Evolutionary conservation across 2,113 vertebrate genomes (phyloP).

Genomic region (Neolamprologus cancellatus): DNA sequence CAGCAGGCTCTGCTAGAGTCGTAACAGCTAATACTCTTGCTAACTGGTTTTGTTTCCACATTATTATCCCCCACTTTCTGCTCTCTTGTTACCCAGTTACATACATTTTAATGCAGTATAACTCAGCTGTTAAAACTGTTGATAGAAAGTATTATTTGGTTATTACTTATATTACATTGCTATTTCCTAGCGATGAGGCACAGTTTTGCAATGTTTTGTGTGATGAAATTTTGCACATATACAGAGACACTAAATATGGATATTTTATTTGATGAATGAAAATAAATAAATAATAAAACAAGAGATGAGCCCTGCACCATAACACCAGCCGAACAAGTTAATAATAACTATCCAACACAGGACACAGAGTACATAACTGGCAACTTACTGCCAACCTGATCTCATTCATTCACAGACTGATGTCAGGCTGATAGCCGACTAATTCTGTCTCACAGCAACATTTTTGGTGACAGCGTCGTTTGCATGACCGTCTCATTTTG

Average conservation of each 20-base stretch:
- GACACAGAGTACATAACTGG: background rate
- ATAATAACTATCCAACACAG: background rate
- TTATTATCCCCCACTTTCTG: background rate
- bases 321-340: background rate
- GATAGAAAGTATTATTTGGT: background rate
- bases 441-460: background rate
- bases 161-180: background rate
- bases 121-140: background rate
- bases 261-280: background rate
- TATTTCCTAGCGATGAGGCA: background rate
- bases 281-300: background rate
- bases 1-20: background rate
- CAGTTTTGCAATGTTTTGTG: background rate
- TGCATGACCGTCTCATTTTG: background rate
- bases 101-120: background rate
- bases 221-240: background rate
- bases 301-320: background rate
- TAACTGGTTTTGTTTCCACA: background rate
- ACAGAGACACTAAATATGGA: background rate
- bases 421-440: background rate
- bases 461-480: background rate
- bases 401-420: background rate
- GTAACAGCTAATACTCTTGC: background rate
- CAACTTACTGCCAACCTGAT: background rate
- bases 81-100: background rate